Percentiles rank a stretch among this genome's conserved stretches.
These are phyloP conservation scores for Euborellia annulipes DNA, from an alignment of 1,140 invertebrate species.

Conservation along the genomic window DNA sequence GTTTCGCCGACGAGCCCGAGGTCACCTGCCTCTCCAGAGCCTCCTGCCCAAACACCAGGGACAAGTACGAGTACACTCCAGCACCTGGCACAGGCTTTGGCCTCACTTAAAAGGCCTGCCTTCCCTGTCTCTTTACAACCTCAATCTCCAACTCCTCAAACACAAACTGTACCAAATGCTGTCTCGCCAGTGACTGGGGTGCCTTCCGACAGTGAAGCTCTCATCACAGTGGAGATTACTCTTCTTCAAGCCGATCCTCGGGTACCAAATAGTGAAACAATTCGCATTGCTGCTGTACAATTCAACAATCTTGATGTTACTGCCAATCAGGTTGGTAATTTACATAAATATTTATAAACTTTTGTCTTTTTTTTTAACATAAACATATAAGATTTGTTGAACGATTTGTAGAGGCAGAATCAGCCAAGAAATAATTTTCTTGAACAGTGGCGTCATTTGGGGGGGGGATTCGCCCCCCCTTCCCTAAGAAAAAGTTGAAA, in stretches of 20 bases:
- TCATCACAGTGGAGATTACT: slow-evolving; percentile 70
- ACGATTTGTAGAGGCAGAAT: too few relatives aligned
- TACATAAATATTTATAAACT: slow-evolving; percentile 7
- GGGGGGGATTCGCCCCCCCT: too few relatives aligned
- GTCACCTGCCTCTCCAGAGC: slow-evolving; percentile 51
- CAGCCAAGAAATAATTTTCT: too few relatives aligned
- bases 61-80: not conserved
- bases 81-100: slow-evolving; percentile 32
- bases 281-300: slow-evolving; percentile 68
- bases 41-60: slow-evolving; percentile 25
- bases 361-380: not conserved
- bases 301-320: slow-evolving; percentile 93
- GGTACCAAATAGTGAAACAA: slow-evolving; percentile 35
- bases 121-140: not conserved
- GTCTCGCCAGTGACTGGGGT: slow-evolving; percentile 19
- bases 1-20: slow-evolving; percentile 58
- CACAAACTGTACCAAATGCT: slow-evolving; percentile 1
- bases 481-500: too few relatives aligned
- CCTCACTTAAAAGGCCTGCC: slow-evolving; percentile 22
- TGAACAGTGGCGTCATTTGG: too few relatives aligned
- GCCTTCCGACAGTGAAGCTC: slow-evolving; percentile 54
- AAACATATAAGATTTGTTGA: not conserved
- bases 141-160: slow-evolving; percentile 6
- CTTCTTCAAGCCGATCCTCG: slow-evolving; percentile 40
- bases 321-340: slow-evolving; percentile 17